phyloP scores from a whole-genome alignment of 1,140 invertebrate genomes.

The Temnothorax curvispinosus region DNA sequence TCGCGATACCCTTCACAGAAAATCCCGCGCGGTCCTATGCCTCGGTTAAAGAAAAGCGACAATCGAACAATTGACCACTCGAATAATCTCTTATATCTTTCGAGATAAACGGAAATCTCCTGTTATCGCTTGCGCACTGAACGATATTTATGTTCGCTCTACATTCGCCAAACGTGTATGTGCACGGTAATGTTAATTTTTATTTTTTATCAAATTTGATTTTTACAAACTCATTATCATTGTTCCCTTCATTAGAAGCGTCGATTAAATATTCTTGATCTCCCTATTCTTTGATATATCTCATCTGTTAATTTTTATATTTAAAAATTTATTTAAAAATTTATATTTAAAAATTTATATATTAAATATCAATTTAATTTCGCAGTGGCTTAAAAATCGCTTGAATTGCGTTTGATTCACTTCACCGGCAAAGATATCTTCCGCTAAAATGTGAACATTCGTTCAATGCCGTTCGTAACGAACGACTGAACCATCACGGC shows the following conservation, averaged over 20 bases:
- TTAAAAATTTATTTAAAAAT: background rate
- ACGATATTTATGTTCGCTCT: slow-evolving; percentile 1
- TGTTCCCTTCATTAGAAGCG: background rate
- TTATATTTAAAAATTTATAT: background rate
- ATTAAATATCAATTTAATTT: slow-evolving; percentile 1
- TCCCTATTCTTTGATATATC: background rate
- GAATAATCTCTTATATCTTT: background rate
- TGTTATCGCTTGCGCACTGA: background rate
- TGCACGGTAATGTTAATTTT: background rate
- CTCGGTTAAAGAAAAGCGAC: slow-evolving; percentile 34
- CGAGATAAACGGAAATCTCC: background rate
- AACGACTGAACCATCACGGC: no score
- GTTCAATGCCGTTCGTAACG: background rate
- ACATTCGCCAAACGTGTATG: background rate
- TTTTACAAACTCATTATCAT: background rate
- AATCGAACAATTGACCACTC: slow-evolving; percentile 36
- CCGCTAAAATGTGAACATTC: background rate
- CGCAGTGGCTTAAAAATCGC: background rate
- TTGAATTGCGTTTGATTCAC: background rate
- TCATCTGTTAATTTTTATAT: background rate
- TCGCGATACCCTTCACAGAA: slow-evolving; percentile 28
- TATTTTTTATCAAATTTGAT: background rate
- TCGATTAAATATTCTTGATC: background rate
- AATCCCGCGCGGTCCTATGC: background rate
- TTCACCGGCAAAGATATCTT: background rate